A percentile compares a stretch with the other conserved stretches of the same genome.
These are phyloP conservation scores for Aphodius granarius DNA, from an alignment of 2,888 invertebrate species.

Conservation along the genomic window DNA sequence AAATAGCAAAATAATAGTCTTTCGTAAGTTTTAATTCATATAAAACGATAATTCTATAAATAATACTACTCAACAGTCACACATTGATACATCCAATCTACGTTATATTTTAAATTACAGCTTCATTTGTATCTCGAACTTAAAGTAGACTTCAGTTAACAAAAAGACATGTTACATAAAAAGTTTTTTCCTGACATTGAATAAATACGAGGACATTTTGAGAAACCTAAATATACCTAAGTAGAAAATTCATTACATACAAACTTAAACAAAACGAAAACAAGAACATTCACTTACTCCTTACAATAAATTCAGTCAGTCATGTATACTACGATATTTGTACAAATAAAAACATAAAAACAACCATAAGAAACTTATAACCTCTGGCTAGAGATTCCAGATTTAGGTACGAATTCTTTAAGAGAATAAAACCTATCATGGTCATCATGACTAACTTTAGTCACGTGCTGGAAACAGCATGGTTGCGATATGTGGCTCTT, in stretches of 20 bases:
- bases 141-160: background rate
- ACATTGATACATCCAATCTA: background rate
- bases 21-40: background rate
- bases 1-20: background rate
- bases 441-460: conserved; percentile 72
- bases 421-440: conserved; percentile 67
- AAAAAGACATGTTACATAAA: conserved; percentile 4
- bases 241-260: background rate
- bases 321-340: background rate
- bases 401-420: conserved; percentile 62
- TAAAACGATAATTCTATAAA: conserved; percentile 11
- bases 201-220: background rate
- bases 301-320: background rate
- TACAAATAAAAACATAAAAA: background rate
- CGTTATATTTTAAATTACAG: background rate
- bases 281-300: background rate
- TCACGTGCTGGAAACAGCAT: conserved; percentile 83
- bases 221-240: background rate
- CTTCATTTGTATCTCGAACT: background rate
- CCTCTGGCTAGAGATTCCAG: conserved; percentile 17
- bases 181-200: background rate
- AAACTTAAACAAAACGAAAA: background rate
- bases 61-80: conserved; percentile 11
- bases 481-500: conserved; percentile 84
- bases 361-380: conserved; percentile 11